Evolutionary conservation across 2,797 vertebrate genomes (phyloP).

Genomic region (Galagoides demidoff): DNA sequence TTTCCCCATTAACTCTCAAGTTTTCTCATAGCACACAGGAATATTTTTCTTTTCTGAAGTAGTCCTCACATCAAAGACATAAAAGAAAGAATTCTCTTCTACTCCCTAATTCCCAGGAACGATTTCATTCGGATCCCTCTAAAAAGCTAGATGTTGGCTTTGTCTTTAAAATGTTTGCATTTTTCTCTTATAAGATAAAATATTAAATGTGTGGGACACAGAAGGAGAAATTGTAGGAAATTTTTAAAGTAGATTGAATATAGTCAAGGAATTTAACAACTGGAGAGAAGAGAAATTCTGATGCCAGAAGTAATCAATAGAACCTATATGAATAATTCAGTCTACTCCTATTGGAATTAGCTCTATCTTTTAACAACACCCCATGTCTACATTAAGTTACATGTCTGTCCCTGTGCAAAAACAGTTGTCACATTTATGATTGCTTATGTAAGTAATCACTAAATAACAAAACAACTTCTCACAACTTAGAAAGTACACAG

Average conservation of each 20-base stretch:
- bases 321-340: conserved; percentile 30
- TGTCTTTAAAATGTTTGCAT: conserved; percentile 15
- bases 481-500: background rate
- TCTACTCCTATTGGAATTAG: conserved; percentile 34
- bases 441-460: background rate
- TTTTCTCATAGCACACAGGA: background rate
- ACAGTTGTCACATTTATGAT: background rate
- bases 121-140: background rate
- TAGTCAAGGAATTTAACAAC: conserved; percentile 27
- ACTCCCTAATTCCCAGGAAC: background rate
- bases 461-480: background rate
- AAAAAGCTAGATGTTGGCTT: conserved; percentile 1
- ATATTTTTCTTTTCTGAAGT: background rate
- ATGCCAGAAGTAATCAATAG: conserved; percentile 36
- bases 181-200: conserved; percentile 39
- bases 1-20: conserved; percentile 40
- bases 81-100: background rate
- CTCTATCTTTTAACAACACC: conserved; percentile 50
- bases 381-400: background rate
- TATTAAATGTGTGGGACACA: background rate
- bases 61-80: background rate
- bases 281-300: conserved; percentile 12
- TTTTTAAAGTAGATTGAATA: conserved; percentile 7
- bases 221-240: background rate
- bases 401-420: background rate